These are phyloP conservation scores for Cebus imitator DNA, from an alignment of 2,113 vertebrate genomes.

Conservation along the genomic window DNA sequence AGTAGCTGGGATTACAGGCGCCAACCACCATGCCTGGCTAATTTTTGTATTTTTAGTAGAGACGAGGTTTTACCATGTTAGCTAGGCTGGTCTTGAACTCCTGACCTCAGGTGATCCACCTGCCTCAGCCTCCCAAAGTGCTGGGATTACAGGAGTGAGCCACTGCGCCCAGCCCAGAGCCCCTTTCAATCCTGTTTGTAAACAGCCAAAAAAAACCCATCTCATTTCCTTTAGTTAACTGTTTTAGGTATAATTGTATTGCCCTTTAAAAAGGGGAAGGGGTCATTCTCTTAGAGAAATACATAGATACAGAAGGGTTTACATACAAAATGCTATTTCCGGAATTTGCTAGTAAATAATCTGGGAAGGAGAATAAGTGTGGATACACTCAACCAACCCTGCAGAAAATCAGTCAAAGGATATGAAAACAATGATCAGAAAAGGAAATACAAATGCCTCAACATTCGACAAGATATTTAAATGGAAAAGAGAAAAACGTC, in stretches of 20 bases:
- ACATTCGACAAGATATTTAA: not conserved
- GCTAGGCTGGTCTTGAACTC: no score
- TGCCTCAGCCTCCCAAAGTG: no score
- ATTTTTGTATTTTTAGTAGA: no score
- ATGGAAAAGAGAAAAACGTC: not conserved
- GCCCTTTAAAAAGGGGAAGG: not conserved
- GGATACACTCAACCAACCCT: not conserved
- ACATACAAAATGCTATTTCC: not conserved
- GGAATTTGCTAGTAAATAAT: not conserved
- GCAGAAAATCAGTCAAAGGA: not conserved
- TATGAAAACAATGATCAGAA: not conserved
- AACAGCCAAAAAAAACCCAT: not conserved
- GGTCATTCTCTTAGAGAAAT: not conserved
- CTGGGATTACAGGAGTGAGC: no score
- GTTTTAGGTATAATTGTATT: not conserved
- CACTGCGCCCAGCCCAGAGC: no score
- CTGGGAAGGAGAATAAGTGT: not conserved
- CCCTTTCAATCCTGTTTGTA: conserved; percentile 35
- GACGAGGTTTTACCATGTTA: no score
- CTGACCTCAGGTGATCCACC: no score
- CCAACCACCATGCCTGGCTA: no score
- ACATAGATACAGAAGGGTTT: not conserved
- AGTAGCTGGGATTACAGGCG: no score
- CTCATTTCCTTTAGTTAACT: not conserved
- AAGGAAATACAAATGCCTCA: not conserved